phyloP scores from a whole-genome alignment of 2,797 vertebrate genomes.

The Buceros bicornis region DNA sequence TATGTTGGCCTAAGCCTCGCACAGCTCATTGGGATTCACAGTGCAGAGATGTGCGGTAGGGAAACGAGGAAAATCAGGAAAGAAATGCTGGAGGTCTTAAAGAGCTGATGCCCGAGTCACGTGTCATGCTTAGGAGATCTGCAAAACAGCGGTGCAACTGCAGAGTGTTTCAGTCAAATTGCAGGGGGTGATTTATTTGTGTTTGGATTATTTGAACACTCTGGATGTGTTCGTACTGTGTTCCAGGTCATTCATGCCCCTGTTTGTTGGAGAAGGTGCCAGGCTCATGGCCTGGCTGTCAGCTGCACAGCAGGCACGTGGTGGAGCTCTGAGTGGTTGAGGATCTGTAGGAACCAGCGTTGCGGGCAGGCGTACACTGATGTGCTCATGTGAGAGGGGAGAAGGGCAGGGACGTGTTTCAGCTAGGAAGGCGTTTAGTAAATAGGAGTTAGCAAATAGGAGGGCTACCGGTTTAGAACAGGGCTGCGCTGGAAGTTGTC shows the following conservation, averaged over 20 bases:
- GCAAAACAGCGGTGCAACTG: rapidly evolving
- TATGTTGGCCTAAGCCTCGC: not conserved
- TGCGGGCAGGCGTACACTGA: not conserved
- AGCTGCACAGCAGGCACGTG: not conserved
- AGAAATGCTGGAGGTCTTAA: not conserved
- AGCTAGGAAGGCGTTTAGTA: not conserved
- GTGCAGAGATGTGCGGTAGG: not conserved
- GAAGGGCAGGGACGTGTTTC: not conserved
- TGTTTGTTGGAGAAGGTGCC: not conserved
- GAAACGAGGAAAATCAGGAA: rapidly evolving
- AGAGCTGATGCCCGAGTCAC: rapidly evolving
- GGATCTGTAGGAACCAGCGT: rapidly evolving
- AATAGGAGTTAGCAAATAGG: not conserved
- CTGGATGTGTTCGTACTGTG: not conserved
- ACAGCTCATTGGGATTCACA: not conserved
- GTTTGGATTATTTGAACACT: rapidly evolving
- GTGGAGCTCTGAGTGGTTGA: rapidly evolving
- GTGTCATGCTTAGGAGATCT: rapidly evolving
- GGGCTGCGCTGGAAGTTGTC: not conserved
- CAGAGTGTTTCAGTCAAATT: rapidly evolving
- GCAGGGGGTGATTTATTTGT: rapidly evolving
- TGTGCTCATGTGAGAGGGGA: rapidly evolving
- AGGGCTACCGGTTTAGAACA: not conserved
- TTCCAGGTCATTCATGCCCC: rapidly evolving
- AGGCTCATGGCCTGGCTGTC: not conserved